phyloP scores from a whole-genome alignment of 2,888 invertebrate species.

The Tetanocera ferruginea region DNA sequence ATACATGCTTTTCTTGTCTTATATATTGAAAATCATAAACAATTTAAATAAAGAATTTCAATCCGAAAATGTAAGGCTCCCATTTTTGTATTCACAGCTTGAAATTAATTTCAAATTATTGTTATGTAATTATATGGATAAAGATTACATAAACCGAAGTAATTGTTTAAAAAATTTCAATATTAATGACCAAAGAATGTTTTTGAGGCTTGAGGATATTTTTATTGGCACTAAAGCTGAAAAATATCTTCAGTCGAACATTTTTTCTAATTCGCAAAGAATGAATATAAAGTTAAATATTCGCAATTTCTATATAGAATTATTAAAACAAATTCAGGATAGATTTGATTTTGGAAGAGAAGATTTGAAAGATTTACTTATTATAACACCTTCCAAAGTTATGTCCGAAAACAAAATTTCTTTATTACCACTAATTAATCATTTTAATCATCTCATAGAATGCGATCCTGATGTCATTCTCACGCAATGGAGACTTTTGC shows the following conservation, averaged over 20 bases:
- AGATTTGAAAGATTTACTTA: not conserved
- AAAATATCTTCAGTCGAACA: not conserved
- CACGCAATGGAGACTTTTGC: not conserved
- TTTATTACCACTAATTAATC: not conserved
- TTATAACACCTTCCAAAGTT: not conserved
- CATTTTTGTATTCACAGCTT: not conserved
- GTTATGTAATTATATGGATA: too few species aligned
- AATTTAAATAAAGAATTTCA: too few species aligned
- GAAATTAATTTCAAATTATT: not conserved
- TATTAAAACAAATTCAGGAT: not conserved
- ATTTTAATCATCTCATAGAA: not conserved
- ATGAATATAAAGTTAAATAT: not conserved
- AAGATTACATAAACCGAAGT: too few species aligned
- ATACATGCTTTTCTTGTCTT: too few species aligned
- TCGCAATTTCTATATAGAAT: not conserved
- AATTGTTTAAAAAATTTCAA: not conserved
- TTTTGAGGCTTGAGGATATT: not conserved
- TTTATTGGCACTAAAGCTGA: not conserved
- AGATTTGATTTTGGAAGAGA: not conserved
- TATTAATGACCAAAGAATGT: not conserved
- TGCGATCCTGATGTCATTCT: not conserved
- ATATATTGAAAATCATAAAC: too few species aligned
- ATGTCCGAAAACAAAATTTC: not conserved
- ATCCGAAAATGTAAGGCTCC: not conserved
- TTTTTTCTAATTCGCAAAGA: not conserved